Percentiles rank a stretch among this genome's conserved stretches.
Conservation (phyloP, 2,888 invertebrate species). For the Oligia fasciuncula region DNA sequence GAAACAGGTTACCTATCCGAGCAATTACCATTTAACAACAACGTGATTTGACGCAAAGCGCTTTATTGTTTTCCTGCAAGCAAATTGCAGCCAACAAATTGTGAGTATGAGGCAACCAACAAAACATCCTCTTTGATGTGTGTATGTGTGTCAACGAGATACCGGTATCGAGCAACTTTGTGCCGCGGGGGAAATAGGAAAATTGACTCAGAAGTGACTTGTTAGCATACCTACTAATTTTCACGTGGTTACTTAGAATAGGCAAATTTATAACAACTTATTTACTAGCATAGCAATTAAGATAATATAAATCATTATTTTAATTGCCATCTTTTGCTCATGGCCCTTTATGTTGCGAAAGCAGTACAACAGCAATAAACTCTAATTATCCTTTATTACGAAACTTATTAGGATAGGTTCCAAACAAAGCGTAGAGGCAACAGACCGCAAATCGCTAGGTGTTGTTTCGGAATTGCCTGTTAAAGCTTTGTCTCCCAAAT, state of each 20-base stretch:
- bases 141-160: constrained; percentile 61
- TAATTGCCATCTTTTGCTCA: constrained; percentile 21
- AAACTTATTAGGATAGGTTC: constrained; percentile 1
- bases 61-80: constrained; percentile 71
- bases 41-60: constrained; percentile 72
- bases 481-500: constrained; percentile 5
- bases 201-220: constrained; percentile 50
- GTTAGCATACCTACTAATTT: constrained; percentile 49
- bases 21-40: constrained; percentile 79
- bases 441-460: background rate
- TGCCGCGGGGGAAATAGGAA: constrained; percentile 55
- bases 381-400: constrained; percentile 31
- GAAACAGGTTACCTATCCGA: constrained; percentile 76
- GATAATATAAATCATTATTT: constrained; percentile 24
- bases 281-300: constrained; percentile 2
- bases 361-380: constrained; percentile 11
- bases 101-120: constrained; percentile 57
- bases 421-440: constrained; percentile 5
- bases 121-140: constrained; percentile 42
- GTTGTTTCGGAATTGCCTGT: background rate
- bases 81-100: constrained; percentile 64
- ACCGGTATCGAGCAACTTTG: constrained; percentile 44
- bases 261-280: background rate
- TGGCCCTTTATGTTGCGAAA: constrained; percentile 18
- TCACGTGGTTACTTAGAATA: constrained; percentile 21